Percentiles rank a stretch among this genome's conserved stretches.
Conservation (phyloP, 2,113 vertebrate species). For the Nesoenas mayeri region DNA sequence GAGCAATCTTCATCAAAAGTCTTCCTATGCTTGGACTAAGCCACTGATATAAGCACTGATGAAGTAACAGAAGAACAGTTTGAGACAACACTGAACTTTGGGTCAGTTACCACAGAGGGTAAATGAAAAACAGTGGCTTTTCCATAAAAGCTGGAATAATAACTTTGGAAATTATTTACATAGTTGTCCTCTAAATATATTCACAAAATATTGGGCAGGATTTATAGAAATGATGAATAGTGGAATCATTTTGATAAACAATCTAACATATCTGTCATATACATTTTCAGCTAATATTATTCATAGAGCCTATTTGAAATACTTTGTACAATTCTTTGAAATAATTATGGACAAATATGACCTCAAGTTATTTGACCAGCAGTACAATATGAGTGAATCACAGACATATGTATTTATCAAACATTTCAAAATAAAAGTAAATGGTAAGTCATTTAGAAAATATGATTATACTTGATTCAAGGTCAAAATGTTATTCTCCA, state of each 20-base stretch:
- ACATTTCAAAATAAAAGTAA: not conserved
- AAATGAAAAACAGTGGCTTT: not conserved
- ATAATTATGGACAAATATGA: not conserved
- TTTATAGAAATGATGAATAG: not conserved
- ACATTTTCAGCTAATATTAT: not conserved
- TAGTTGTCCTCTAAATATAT: not conserved
- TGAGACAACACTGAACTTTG: not conserved
- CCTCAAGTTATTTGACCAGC: not conserved
- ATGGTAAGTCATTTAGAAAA: not conserved
- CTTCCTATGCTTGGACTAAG: not conserved
- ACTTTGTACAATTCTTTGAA: not conserved
- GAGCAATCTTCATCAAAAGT: not conserved
- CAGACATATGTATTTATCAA: not conserved
- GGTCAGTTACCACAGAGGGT: not conserved
- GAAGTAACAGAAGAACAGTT: not conserved
- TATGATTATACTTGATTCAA: not conserved
- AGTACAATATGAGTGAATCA: not conserved
- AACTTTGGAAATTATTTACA: not conserved
- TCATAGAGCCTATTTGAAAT: not conserved
- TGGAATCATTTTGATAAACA: not conserved
- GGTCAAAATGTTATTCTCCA: not conserved
- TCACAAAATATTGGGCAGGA: not conserved
- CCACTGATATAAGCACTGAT: not conserved
- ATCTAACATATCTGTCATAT: not conserved
- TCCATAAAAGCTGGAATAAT: not conserved